Percentiles rank a stretch among this genome's conserved stretches.
Conservation (phyloP, 2,888 invertebrate species). For the Hemicrepidius hirtus region DNA sequence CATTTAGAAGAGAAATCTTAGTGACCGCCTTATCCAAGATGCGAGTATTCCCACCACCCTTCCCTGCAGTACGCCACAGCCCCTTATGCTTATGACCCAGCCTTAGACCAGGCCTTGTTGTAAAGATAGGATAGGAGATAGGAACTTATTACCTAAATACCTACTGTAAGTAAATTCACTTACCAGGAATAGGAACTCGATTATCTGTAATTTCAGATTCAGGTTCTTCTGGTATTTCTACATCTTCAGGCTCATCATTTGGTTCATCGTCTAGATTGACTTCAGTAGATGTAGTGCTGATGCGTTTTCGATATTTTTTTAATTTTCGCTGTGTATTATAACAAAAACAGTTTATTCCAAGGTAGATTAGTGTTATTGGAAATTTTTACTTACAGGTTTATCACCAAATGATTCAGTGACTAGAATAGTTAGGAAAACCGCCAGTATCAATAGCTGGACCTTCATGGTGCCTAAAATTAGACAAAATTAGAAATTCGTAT, state of each 20-base stretch:
- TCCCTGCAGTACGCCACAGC: too few species aligned
- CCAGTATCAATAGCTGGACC: slow-evolving; percentile 30
- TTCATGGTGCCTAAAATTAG: slow-evolving; percentile 34
- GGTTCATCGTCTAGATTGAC: slow-evolving; percentile 68
- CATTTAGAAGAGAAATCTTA: too few species aligned
- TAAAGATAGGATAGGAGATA: too few species aligned
- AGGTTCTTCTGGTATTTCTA: slow-evolving; percentile 57
- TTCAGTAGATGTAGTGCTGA: slow-evolving; percentile 66
- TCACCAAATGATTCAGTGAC: slow-evolving; percentile 34
- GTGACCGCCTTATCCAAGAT: too few species aligned
- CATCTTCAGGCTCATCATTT: slow-evolving; percentile 62
- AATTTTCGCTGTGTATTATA: slow-evolving; percentile 63
- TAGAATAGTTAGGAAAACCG: slow-evolving; percentile 29
- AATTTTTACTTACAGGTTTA: slow-evolving; percentile 25
- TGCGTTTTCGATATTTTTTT: slow-evolving; percentile 68
- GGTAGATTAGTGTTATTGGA: background rate
- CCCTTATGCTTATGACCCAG: too few species aligned
- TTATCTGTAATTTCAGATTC: slow-evolving; percentile 63
- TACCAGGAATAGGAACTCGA: slow-evolving; percentile 50
- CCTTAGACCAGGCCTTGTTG: too few species aligned
- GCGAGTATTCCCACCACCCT: too few species aligned
- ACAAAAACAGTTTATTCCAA: slow-evolving; percentile 32
- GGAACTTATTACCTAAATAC: too few species aligned
- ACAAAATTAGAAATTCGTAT: too few species aligned
- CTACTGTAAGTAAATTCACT: background rate